Percentiles rank a stretch among this genome's conserved stretches.
These are phyloP conservation scores for Seira ritae DNA, from an alignment of 2,888 invertebrate species.

Conservation along the genomic window DNA sequence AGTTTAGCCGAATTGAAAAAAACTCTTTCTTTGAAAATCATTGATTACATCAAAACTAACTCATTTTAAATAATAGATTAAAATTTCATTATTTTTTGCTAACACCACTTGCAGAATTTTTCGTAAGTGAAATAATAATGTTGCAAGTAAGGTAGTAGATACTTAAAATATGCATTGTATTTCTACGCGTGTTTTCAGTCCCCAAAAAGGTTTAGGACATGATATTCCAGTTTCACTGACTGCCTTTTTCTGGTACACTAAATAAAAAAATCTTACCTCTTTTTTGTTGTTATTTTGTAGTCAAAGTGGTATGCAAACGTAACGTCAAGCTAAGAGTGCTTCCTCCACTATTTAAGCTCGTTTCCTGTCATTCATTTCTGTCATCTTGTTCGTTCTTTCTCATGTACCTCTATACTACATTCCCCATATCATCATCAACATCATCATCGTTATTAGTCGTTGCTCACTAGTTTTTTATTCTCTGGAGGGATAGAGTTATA, in stretches of 20 bases:
- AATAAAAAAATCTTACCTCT: background rate
- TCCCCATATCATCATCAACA: background rate
- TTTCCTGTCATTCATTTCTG: slow-evolving; percentile 64
- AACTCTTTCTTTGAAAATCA: no score
- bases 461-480: background rate
- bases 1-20: no score
- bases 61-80: no score
- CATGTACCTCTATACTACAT: slow-evolving; percentile 49
- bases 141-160: no score
- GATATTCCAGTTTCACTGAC: background rate
- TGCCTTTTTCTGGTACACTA: background rate
- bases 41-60: no score
- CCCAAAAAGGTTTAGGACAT: background rate
- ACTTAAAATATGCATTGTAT: no score
- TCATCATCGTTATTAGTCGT: background rate
- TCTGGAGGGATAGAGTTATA: background rate
- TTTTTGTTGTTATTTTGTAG: slow-evolving; percentile 12
- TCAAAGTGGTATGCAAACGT: slow-evolving; percentile 36
- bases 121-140: no score
- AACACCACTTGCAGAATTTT: no score
- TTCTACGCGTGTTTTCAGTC: no score
- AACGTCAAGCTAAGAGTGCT: slow-evolving; percentile 54
- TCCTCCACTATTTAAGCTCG: slow-evolving; percentile 59
- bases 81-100: no score
- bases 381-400: slow-evolving; percentile 57